phyloP scores from a whole-genome alignment of 1,140 invertebrate genomes.

The Helicoverpa zea region DNA sequence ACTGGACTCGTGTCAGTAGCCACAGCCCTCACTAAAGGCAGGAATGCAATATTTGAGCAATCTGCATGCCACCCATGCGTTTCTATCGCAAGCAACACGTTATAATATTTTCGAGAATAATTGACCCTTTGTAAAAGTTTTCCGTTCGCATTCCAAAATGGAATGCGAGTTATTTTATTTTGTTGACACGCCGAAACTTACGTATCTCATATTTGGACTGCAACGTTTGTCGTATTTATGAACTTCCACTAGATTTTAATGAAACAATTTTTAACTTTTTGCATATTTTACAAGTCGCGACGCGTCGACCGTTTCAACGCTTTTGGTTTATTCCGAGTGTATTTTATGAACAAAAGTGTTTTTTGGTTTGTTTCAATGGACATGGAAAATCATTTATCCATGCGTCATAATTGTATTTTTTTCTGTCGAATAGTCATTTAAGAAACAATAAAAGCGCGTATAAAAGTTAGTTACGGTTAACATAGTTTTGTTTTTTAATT shows the following conservation, averaged over 20 bases:
- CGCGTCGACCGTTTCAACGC: not conserved
- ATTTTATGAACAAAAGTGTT: not conserved
- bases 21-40: not conserved
- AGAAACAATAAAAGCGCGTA: not conserved
- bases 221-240: not conserved
- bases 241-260: constrained; percentile 9
- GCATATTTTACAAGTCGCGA: not conserved
- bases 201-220: not conserved
- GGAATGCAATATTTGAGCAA: constrained; percentile 3
- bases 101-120: not conserved
- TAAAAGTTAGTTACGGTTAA: not conserved
- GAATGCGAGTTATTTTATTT: not conserved
- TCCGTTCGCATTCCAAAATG: not conserved
- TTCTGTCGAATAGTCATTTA: not conserved
- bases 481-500: not conserved
- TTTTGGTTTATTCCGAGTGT: not conserved
- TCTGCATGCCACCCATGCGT: not conserved
- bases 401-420: not conserved
- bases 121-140: not conserved
- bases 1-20: not conserved
- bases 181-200: not conserved
- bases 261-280: not conserved
- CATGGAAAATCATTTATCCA: constrained; percentile 5
- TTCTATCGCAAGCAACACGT: not conserved
- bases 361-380: not conserved